A percentile compares a stretch with the other conserved stretches of the same genome.
phyloP scores from a whole-genome alignment of 1,140 invertebrate species.

The Camponotus floridanus region DNA sequence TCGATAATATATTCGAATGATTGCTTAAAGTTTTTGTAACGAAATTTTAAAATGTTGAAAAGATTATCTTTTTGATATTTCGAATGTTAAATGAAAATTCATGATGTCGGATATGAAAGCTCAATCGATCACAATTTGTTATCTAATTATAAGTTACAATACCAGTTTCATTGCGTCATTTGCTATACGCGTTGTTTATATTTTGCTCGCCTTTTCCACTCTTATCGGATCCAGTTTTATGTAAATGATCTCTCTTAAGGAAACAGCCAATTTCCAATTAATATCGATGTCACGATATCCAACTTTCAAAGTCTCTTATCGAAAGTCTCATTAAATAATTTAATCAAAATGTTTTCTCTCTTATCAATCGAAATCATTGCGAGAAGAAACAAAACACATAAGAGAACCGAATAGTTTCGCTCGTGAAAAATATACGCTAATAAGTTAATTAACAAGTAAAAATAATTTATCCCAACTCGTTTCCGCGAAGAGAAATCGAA shows the following conservation, averaged over 20 bases:
- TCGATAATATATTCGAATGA: background rate
- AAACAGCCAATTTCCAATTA: background rate
- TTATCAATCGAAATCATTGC: background rate
- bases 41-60: background rate
- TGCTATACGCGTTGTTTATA: background rate
- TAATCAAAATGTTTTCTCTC: background rate
- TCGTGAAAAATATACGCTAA: background rate
- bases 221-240: conserved; percentile 3
- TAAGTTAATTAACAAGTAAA: background rate
- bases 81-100: background rate
- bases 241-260: background rate
- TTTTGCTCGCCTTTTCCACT: background rate
- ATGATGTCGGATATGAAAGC: background rate
- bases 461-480: background rate
- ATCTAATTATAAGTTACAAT: background rate
- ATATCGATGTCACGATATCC: background rate
- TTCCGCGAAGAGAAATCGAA: background rate
- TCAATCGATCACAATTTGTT: conserved; percentile 3
- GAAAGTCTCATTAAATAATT: background rate
- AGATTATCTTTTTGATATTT: background rate
- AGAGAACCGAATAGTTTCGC: background rate
- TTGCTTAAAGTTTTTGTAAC: background rate
- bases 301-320: background rate
- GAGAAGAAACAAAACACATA: background rate
- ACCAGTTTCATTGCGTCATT: background rate